Base-by-base conservation (phyloP, 1,140 invertebrate genomes). In the Zaprionus camerounensis region DNA sequence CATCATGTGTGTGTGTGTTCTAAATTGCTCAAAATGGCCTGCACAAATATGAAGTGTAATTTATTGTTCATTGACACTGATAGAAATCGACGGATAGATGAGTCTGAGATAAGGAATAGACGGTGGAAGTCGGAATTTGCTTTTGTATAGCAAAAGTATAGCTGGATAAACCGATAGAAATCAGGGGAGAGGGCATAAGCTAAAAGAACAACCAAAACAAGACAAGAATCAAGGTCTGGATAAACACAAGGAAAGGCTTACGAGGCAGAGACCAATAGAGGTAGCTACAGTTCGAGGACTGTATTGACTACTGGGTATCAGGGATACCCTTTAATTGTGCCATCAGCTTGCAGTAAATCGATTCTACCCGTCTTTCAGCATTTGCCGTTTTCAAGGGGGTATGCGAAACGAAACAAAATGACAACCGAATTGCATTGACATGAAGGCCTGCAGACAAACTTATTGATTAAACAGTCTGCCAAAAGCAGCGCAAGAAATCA, bases 381-480 rank as follows among this genome's bases (percentile, higher is more conserved):
- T 5, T 6, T 15, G 15, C 31, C 31, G 31, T 9, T 5, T 15
- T 46, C 41, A 22, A 51, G 12, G 11, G 20, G 46, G 46, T 51
- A 51, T 51, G 20, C 46, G 9, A 24, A 51, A 51, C 46, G 20
- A 53, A 49, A 22, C 15, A 46, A 76, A 71, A 71, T 64, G 67
- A 56, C 71, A 70, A 78, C 59, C 56, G 24, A 62, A 80, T 66
- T 76, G 83, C 77, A 87, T 78, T 87, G 83, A 87, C 83, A 87
- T 88, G 83, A 84, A 87, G 87, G 70, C 49, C 53, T 71, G 76
- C 71, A 82, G 68, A 78, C 68, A 67, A 78, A 65, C 53, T 80
- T 87, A 87, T 87, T 87, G 83, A 87, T 87, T 87, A 75, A 87
- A 87, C 83, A 87, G 83, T 65, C 83, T 74, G 76, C 46, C 63